Base-by-base conservation (phyloP, 2,113 vertebrate genomes). In the Mungos mungo region DNA sequence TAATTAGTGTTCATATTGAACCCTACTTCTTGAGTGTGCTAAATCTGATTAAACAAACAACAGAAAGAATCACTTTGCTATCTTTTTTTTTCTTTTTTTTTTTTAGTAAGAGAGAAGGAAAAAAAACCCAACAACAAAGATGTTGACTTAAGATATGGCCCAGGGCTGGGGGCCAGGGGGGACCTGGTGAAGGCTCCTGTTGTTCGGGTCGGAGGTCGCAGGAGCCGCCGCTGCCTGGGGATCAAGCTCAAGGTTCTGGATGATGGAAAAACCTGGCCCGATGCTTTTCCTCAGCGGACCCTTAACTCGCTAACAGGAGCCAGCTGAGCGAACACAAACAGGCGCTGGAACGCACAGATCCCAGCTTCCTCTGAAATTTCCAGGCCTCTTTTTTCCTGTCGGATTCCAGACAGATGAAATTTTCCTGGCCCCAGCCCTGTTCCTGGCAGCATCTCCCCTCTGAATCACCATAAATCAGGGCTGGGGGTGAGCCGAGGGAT, bases 331-430 rank as follows among this genome's bases (percentile, higher is more conserved):
- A 99, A 98, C 98, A 98, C 99, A 99, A 99, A 99, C 99, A 99
- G 99, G 99, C 98, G 92, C 98, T 98, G 98, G 93, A 98, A 98
- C 99, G 98, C 99, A 98, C 99, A 98, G 99, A 99, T 99, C 99
- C 99, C 98, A 98, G 98, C 99, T 99, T 99, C 99, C 99, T 99
- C 99, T 99, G 99, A 99, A 99, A 99, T 98, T 99, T 99, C 99
- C 99, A 99, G 99, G 97, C 98, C 97, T 98, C 98, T 99, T 99
- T 99, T 99, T 99, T 98, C 99, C 99, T 99, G 99, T 99, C 99
- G 98, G 99, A 99, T 99, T 99, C 99, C 99, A 99, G 99, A 99
- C 99, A 99, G 99, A 99, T 99, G 99, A 99, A 99, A 99, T 99
- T 99, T 99, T 99, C 99, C 99, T 99, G 99, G 99, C 99, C 98